A percentile compares a stretch with the other conserved stretches of the same genome.
Conservation (phyloP, 2,113 vertebrate species). For the Tragelaphus buxtoni region DNA sequence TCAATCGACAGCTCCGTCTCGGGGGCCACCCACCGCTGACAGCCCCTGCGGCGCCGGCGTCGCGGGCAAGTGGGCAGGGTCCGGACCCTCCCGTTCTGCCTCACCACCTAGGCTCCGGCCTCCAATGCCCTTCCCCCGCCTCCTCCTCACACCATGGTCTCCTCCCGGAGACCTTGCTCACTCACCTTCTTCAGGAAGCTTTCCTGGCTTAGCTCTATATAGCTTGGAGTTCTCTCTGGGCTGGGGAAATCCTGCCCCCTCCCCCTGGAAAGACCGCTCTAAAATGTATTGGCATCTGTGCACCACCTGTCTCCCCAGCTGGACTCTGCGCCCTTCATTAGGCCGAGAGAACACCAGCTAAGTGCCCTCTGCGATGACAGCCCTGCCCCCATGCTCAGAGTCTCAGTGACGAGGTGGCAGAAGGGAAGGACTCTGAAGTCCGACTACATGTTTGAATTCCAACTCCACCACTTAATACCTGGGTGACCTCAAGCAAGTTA, state of each 20-base stretch:
- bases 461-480: background rate
- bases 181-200: background rate
- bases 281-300: background rate
- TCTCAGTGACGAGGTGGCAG: background rate
- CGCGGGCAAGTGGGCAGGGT: background rate
- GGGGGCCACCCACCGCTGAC: slow-evolving; percentile 72
- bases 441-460: background rate
- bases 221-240: background rate
- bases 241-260: background rate
- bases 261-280: background rate
- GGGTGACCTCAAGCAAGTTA: background rate
- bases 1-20: slow-evolving; percentile 81
- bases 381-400: background rate
- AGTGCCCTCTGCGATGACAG: background rate
- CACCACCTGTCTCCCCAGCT: background rate
- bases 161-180: slow-evolving; percentile 4
- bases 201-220: background rate
- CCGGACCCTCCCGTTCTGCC: background rate
- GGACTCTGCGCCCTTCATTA: background rate
- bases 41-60: slow-evolving; percentile 63
- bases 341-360: background rate
- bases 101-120: background rate
- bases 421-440: background rate
- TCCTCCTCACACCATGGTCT: background rate
- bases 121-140: background rate